Conservation (phyloP, 2,797 vertebrate species). For the Odontamblyopus rebecca region DNA sequence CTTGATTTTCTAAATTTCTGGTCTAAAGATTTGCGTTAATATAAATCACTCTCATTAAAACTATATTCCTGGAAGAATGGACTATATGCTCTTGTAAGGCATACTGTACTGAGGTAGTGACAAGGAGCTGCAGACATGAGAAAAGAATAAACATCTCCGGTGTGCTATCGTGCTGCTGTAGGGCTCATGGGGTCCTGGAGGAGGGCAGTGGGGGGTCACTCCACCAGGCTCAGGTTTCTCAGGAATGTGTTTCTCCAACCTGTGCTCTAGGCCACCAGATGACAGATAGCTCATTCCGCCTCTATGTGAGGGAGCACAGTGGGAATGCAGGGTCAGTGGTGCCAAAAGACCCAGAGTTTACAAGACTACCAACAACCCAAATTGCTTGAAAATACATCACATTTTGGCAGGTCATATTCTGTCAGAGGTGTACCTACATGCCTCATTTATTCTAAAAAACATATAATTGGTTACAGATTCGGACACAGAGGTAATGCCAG, state of each 20-base stretch:
- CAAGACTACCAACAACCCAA: constrained; percentile 13
- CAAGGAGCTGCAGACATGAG: background rate
- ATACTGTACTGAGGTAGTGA: background rate
- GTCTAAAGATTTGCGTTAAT: background rate
- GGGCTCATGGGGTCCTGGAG: constrained; percentile 17
- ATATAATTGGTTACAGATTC: background rate
- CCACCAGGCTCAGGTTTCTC: constrained; percentile 49
- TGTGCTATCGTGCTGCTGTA: constrained; percentile 22
- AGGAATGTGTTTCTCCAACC: constrained; percentile 60
- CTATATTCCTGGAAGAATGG: background rate
- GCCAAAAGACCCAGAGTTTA: constrained; percentile 43
- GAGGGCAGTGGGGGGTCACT: constrained; percentile 4
- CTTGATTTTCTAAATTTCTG: background rate
- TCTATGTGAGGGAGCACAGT: constrained; percentile 33
- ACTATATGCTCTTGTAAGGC: background rate
- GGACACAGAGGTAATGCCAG: constrained; percentile 5
- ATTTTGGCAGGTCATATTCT: background rate
- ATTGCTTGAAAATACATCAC: background rate
- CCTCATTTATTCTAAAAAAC: constrained; percentile 14
- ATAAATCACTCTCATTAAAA: background rate
- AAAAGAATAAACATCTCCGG: constrained; percentile 9
- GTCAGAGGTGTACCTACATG: constrained; percentile 15
- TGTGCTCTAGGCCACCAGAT: constrained; percentile 56
- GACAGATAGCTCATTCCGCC: constrained; percentile 59
- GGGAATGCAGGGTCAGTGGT: constrained; percentile 31